Evolutionary conservation across 2,888 invertebrate genomes (phyloP), one percentile per base, ranked within the genome.

Genomic region (Agonopterix subpropinquella): DNA sequence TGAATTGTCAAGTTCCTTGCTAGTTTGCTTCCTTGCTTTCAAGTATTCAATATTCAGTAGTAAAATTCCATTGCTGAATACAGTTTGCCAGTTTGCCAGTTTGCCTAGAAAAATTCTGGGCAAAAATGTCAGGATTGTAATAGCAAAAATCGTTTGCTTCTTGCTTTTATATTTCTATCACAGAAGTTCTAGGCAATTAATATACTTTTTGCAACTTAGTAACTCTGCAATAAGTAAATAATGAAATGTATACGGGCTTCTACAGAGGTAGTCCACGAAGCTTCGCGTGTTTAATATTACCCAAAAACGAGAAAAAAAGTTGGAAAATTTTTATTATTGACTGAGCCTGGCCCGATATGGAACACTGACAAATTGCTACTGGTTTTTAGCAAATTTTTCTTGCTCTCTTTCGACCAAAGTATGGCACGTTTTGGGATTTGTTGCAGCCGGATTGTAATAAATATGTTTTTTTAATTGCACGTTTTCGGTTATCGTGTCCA

Each of bases 301-400:
- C 78, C 67, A 67, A 77, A 80, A 82, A 80, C 67, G 73, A 77
- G 70, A 82, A 84, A 85, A 81, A 81, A 66, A 65, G 62, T 58
- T 56, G 57, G 61, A 67, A 73, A 71, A 65, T 74, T 82, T 80
- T 80, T 80, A 80, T 77, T 85, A 86, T 85, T 77, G 84, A 80
- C 79, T 83, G 72, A 79, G 67, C 73, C 69, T 66, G 68, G 68
- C 70, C 73, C 76, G 77, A 80, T 83, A 75, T 69, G 72, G 73
- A 71, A 75, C 74, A 70, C 80, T 85, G 85, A 85, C 79, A 87
- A 86, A 85, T 83, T 75, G 81, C 80, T 76, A 74, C 66, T 28
- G 65, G 77, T 74, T 80, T 77, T 79, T 72, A 77, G 70, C 63
- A 67, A 70, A 64, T 69, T 73, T 73, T 73, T 66, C 64, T 64